Base-by-base conservation (phyloP, 2,113 vertebrate species). In the Malurus alboscapulatus region DNA sequence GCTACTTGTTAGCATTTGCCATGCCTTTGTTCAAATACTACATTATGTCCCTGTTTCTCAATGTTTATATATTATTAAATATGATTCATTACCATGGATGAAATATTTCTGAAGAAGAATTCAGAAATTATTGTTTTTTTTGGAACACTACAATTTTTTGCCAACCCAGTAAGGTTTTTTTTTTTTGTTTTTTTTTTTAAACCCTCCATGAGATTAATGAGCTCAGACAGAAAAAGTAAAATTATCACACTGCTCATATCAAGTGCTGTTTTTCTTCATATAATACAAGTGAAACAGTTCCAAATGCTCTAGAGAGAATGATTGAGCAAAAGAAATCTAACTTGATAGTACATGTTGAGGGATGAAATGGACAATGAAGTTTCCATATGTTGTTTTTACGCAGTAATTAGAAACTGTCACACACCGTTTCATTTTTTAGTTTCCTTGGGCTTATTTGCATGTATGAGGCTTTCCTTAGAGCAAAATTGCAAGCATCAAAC, bases 281-380 rank as follows among this genome's bases (percentile, higher is more conserved):
- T 84, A 93, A 80, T 93, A 85, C 87, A 81, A 95, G 95, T 62
- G 91, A 97, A 96, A 90, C 86, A 77, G 88, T 69, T 96, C 86
- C 84, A 94, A 97, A 97, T 96, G 91, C 97, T 97, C 95, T 78
- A 67, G 32, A 92, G 97, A 98, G 94, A 97, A 97, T 97, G 97
- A 97, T 92, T 96, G 97, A 98, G 96, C 96, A 97, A 97, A 97
- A 96, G 96, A 98, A 98, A 98, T 97, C 90, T 96, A 97, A 97
- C 97, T 98, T 98, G 98, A 98, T 97, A 94, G 97, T 97, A 97
- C 98, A 97, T 97, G 97, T 97, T 98, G 98, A 98, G 97, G 97
- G 97, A 98, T 98, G 98, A 98, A 98, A 98, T 98, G 98, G 98
- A 98, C 98, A 98, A 98, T 98, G 98, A 98, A 98, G 97, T 97